Base-by-base conservation (phyloP, 2,888 invertebrate species). In the Leucophora obtusa region DNA sequence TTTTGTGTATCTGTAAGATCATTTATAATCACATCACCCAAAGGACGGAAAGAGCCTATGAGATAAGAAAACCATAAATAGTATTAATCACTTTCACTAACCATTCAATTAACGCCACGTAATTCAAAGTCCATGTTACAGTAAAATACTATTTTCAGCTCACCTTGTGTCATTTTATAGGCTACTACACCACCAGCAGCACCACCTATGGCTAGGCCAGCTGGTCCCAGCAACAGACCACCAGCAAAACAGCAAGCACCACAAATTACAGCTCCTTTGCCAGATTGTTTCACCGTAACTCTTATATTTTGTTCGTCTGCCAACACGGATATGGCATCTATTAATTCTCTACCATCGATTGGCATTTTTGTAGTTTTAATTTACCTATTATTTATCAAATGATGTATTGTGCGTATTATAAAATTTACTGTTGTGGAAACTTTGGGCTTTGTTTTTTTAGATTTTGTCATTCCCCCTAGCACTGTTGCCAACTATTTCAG, bases 121-220 rank as follows among this genome's bases (percentile, higher is more conserved):
- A 65, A 76, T 74, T 18, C 65, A 56, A 73, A 73, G 69, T 54
- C 14, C 54, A 59, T 14, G 14, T 17, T n/a, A n/a, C 33, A 38
- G 17, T 15, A 17, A 24, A 9, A 7, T 14, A 4, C 10, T 24
- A 15, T 58, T 9, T 24, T 1, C 10, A 5, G 9, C 10, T 24
- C 68, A 90, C 90, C 89, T 76, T 85, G 85, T 2, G 90, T 86
- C 83, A 88, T 83, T 72, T 85, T 86, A 59, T 87, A 88, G 0
- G 90, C 90, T 4, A 86, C 83, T 0, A 89, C 62, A 6, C 89
- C 89, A 0, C 90, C 90, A n/a, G 87, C 86, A 0, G 87, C 85
- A 0, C 90, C 89, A 54, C 90, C 90, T 18, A 89, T 75, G 0
- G 89, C 89, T 28, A 90, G 38, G 0, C 90, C 90, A 2, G 86